phyloP scores from a whole-genome alignment of 2,113 vertebrate species.

The Otocyon megalotis region DNA sequence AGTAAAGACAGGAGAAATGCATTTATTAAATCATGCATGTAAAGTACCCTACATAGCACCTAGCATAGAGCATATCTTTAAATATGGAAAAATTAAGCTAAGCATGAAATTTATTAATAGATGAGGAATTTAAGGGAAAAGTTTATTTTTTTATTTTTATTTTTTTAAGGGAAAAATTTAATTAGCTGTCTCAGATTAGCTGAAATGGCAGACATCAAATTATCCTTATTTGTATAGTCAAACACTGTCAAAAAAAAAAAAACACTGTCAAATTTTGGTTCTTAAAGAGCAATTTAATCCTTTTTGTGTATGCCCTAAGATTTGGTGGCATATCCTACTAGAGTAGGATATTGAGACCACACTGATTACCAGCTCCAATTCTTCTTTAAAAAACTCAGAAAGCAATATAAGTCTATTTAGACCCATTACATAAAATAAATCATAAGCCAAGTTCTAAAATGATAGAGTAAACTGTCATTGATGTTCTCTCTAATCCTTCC shows the following conservation, averaged over 20 bases:
- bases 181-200: not conserved
- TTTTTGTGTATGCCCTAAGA: not conserved
- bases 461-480: not conserved
- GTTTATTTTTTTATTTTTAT: not conserved
- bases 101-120: not conserved
- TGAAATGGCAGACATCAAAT: not conserved
- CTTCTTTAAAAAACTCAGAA: slow-evolving; percentile 39
- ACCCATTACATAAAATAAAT: not conserved
- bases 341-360: not conserved
- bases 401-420: not conserved
- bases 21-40: not conserved
- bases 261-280: not conserved
- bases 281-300: slow-evolving; percentile 27
- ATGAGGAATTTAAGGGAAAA: not conserved
- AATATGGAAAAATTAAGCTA: not conserved
- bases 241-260: not conserved
- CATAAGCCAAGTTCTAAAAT: not conserved
- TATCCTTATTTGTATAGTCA: not conserved
- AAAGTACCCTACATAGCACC: not conserved
- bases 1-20: not conserved
- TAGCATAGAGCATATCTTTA: not conserved
- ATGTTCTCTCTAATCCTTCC: not conserved
- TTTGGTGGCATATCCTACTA: not conserved
- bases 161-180: not conserved
- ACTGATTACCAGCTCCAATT: not conserved